These are phyloP conservation scores for Pelvicachromis taeniatus DNA, from an alignment of 2,113 vertebrate species.

Conservation along the genomic window DNA sequence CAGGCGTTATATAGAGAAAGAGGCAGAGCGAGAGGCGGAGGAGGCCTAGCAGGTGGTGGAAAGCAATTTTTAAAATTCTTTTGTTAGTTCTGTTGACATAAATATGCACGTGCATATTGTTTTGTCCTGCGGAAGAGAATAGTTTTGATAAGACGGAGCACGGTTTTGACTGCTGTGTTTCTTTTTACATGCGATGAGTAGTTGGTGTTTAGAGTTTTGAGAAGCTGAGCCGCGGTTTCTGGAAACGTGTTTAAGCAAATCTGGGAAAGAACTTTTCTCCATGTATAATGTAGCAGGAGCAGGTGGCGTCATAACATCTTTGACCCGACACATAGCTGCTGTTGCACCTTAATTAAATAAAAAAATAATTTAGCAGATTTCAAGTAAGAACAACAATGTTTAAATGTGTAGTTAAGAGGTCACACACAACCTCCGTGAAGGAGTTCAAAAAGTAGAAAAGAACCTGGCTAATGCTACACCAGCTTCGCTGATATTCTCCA, in stretches of 20 bases:
- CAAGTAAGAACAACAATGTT: rapidly evolving
- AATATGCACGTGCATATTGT: not conserved
- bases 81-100: not conserved
- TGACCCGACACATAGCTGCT: not conserved
- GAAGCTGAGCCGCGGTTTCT: not conserved
- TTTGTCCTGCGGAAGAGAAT: not conserved
- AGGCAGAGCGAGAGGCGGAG: not conserved
- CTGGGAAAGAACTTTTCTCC: too few relatives aligned
- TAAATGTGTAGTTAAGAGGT: not conserved
- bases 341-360: not conserved
- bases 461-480: not conserved
- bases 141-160: not conserved
- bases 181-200: not conserved
- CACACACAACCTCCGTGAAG: rapidly evolving
- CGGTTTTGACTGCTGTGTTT: not conserved
- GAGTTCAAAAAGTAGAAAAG: not conserved
- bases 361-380: not conserved
- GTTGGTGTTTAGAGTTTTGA: not conserved
- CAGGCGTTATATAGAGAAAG: not conserved
- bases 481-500: not conserved
- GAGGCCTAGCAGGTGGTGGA: not conserved
- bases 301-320: not conserved
- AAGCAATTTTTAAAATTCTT: not conserved
- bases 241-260: not conserved
- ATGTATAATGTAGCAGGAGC: not conserved